Conservation (phyloP, 2,888 invertebrate species). For the Halictus quadricinctus region DNA sequence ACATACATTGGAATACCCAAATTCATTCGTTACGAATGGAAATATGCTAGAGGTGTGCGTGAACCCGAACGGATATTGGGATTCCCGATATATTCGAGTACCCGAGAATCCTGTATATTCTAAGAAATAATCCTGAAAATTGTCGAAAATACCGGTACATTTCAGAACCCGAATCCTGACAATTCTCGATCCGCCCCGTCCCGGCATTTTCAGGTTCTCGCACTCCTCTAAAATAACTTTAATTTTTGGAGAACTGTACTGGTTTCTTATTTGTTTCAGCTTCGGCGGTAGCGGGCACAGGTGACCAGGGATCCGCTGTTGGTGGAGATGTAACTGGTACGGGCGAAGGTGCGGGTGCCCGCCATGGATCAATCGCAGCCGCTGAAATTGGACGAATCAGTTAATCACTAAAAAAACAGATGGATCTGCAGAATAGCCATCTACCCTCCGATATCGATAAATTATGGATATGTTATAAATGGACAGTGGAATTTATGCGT, state of each 20-base stretch:
- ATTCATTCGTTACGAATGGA: not conserved
- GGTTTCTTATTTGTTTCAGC: conserved; percentile 56
- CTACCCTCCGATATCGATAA: not conserved
- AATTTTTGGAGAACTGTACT: conserved; percentile 30
- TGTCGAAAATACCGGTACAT: too few species aligned
- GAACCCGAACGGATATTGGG: too few species aligned
- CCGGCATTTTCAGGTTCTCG: too few species aligned
- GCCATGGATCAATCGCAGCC: conserved; percentile 79
- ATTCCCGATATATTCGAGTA: too few species aligned
- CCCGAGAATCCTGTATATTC: too few species aligned
- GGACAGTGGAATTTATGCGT: too few species aligned
- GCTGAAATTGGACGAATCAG: conserved; percentile 67
- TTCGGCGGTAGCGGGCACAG: conserved; percentile 76
- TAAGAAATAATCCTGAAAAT: too few species aligned
- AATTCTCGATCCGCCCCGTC: too few species aligned
- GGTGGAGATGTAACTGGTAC: conserved; percentile 73
- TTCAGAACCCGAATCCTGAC: too few species aligned
- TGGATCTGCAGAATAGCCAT: not conserved
- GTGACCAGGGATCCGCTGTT: conserved; percentile 84
- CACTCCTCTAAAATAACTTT: too few species aligned
- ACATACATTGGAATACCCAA: conserved; percentile 3
- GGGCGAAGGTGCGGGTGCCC: conserved; percentile 73
- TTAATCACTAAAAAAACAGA: not conserved
- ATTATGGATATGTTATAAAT: too few species aligned
- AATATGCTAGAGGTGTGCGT: not conserved